Base-by-base conservation (phyloP, 2,888 invertebrate species). In the Parnassius mnemosyne region DNA sequence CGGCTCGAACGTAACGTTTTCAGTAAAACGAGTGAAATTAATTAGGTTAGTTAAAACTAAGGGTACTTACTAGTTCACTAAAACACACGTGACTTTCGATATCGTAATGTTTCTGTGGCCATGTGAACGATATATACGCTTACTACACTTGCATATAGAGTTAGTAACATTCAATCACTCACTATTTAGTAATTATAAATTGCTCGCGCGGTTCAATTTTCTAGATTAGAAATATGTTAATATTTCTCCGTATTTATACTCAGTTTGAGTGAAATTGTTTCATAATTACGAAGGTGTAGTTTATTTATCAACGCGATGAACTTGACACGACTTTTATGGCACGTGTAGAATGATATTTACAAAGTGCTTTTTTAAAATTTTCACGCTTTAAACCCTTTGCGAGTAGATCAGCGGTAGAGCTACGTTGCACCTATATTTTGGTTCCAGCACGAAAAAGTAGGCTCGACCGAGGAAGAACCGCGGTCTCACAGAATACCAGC, bases 171-270 rank as follows among this genome's bases (percentile, higher is more conserved):
- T n/a, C 54, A 54, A 54, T 60, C 43, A 42, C 43, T 43, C 10
- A 12, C 16, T 50, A 51, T 51, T 55, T 51, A 55, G 16, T 61
- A 61, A 61, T 55, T 60, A 44, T 55, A 55, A 61, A 61, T 12
- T 13, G 55, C 51, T 43, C 16, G 44, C 51, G 41, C 44, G 55
- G 51, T 25, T 52, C 55, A 61, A 58, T 61, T 51, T 44, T 16
- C 60, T 56, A 51, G 51, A 61, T 61, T 61, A 61, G n/a, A 56
- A 61, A 61, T 61, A 61, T 61, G 55, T 56, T 51, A 61, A 61
- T 55, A 46, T 56, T 61, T 56, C 60, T 41, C 3, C 46, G 55
- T 56, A 44, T 34, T 44, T 50, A 42, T 50, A 1, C 13, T 42
- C n/a, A 10, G 3, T 50, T 16, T 47, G 41, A 42, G 53, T 53